These are phyloP conservation scores for Danio albolineatus DNA, from an alignment of 2,797 vertebrate genomes.

Conservation along the genomic window DNA sequence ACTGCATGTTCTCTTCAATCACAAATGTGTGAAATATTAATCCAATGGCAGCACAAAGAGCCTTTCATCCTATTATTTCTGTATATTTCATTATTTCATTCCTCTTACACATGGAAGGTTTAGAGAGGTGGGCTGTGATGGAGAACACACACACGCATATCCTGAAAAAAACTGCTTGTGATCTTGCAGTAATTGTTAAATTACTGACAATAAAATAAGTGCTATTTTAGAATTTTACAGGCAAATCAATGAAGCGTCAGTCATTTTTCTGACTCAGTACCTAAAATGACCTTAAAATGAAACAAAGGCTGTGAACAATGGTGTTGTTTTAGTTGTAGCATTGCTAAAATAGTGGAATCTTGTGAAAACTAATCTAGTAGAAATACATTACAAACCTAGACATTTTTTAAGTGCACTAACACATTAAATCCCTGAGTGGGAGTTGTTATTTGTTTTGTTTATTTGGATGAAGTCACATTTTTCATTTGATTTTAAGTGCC, in stretches of 20 bases:
- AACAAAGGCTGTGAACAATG: background rate
- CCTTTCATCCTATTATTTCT: conserved; percentile 50
- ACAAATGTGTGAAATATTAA: conserved; percentile 59
- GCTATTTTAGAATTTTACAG: background rate
- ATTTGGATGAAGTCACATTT: background rate
- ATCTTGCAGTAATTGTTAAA: background rate
- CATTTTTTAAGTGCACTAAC: too few species aligned
- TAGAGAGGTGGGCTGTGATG: background rate
- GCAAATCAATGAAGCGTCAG: background rate
- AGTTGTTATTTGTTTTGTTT: background rate
- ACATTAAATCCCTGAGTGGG: background rate
- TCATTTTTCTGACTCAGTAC: background rate
- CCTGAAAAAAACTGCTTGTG: background rate
- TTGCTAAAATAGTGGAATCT: too few species aligned
- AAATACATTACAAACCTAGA: too few species aligned
- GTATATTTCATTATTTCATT: conserved; percentile 47
- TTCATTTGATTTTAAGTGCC: background rate
- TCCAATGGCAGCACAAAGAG: conserved; percentile 39
- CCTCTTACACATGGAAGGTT: conserved; percentile 14
- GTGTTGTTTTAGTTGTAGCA: background rate
- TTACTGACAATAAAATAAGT: background rate
- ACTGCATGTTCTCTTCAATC: conserved; percentile 54
- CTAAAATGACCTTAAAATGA: background rate
- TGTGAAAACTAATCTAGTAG: too few species aligned
- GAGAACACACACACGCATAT: conserved; percentile 8